Evolutionary conservation across 2,888 invertebrate genomes (phyloP), one percentile per base, ranked within the genome.

Genomic region (Trypoxylon attenuatum): DNA sequence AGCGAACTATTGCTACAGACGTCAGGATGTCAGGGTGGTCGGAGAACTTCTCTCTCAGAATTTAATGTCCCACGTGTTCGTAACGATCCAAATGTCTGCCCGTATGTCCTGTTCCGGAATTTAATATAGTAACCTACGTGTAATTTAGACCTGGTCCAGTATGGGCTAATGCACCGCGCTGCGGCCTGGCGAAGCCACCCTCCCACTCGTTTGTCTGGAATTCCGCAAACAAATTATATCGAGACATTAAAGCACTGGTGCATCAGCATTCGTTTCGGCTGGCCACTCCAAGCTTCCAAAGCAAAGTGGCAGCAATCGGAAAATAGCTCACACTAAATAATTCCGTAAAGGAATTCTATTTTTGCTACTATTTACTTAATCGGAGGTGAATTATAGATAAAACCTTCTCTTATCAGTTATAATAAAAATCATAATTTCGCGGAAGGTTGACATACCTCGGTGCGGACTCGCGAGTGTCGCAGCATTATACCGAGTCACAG

Each of bases 91-190:
- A 68, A 71, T 73, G 62, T 60, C 66, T 54, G 73, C 61, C 52
- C 71, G 68, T 75, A 71, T 50, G 70, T 75, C 70, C 75, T 65
- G 58, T 69, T 49, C 60, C 56, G 75, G 76, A 75, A 75, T 75
- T 75, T 75, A 76, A 75, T 76, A 75, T 76, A 68, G 76, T 75
- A 76, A 72, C 75, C 73, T 68, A 64, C 70, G 76, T 65, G 75
- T 76, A 75, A 75, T 75, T 75, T 76, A 75, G 75, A 76, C 57
- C 73, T 55, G 73, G 73, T 58, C 69, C 73, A 41, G 67, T 59
- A 61, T 58, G 64, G n/a, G 74, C 59, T 69, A 73, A 73, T 65
- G 69, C 69, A 62, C 71, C 56, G 63, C 69, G 60, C 65, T 71
- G 71, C 29, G 55, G 58, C 49, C 69, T 10, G 4, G 10, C n/a